These are phyloP conservation scores for Drosophila engyochracea DNA, from an alignment of 2,888 invertebrate species.

Conservation along the genomic window DNA sequence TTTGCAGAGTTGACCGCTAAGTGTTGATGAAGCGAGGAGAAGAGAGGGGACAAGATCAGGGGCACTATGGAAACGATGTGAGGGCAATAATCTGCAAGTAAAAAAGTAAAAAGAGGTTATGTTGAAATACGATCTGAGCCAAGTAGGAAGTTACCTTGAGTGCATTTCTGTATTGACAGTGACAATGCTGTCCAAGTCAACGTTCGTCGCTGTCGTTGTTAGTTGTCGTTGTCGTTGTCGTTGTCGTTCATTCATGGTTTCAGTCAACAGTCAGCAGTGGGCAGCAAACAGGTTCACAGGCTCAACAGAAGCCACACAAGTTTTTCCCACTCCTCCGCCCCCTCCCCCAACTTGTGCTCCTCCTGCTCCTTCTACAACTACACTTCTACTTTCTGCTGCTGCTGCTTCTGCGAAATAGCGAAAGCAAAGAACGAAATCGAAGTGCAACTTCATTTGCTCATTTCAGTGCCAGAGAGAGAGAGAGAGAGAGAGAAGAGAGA, in stretches of 20 bases:
- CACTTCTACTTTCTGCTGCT: constrained; percentile 6
- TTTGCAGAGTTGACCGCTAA: constrained; percentile 69
- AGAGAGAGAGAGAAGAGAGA: neutral
- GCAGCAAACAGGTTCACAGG: constrained; percentile 77
- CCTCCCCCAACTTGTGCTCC: neutral
- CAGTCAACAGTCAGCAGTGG: constrained; percentile 26
- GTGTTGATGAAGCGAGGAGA: constrained; percentile 24
- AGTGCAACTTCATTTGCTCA: constrained; percentile 53
- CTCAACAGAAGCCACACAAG: constrained; percentile 79
- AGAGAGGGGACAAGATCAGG: constrained; percentile 1
- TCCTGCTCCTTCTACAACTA: neutral
- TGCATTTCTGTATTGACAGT: constrained; percentile 81
- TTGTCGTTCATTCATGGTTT: constrained; percentile 76
- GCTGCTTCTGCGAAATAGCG: constrained; percentile 13
- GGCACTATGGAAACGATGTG: constrained; percentile 17
- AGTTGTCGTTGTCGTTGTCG: constrained; percentile 34
- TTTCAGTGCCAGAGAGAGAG: neutral
- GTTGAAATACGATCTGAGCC: constrained; percentile 68
- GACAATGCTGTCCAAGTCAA: constrained; percentile 65
- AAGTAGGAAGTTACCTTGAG: constrained; percentile 84
- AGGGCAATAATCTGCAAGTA: constrained; percentile 66
- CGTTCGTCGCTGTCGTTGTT: constrained; percentile 26
- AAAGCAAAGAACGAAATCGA: constrained; percentile 22
- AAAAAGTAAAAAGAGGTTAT: constrained; percentile 72
- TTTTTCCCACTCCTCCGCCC: constrained; percentile 42